Conservation (phyloP, 2,113 vertebrate genomes). For the human (Homo sapiens) region DNA sequence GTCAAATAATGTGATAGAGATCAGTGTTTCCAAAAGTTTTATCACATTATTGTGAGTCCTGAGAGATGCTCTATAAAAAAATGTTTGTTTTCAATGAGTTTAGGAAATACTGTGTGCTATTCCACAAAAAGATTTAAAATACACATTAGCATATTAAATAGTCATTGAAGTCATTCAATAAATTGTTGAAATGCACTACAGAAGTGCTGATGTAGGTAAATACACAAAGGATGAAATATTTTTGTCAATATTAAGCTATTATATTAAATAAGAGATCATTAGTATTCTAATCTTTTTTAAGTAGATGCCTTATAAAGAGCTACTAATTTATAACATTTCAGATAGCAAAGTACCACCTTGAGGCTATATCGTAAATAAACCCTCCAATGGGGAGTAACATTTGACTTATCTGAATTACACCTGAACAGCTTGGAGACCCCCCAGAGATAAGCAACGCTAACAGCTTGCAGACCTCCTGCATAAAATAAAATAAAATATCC, state of each 20-base stretch:
- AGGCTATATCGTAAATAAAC: conserved; percentile 42
- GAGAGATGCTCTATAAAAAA: neutral
- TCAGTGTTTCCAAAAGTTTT: neutral
- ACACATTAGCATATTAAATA: neutral
- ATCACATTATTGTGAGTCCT: neutral
- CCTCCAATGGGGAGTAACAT: neutral
- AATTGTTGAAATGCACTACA: neutral
- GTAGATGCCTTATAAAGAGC: neutral
- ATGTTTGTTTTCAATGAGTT: neutral
- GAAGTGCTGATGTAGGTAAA: neutral
- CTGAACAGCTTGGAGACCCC: conserved; percentile 66
- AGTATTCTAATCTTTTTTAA: neutral
- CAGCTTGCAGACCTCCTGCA: conserved; percentile 72
- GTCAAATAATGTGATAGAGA: neutral
- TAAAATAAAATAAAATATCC: conserved; percentile 76
- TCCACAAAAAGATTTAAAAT: neutral
- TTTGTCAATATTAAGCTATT: neutral
- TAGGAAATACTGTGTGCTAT: neutral
- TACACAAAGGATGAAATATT: neutral
- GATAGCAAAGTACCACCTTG: neutral
- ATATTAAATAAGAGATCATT: neutral
- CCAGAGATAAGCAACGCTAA: conserved; percentile 57
- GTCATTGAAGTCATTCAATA: neutral
- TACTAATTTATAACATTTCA: conserved; percentile 37
- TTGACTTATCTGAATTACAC: conserved; percentile 63